phyloP scores from a whole-genome alignment of 2,113 vertebrate species.

The Murina feae region DNA sequence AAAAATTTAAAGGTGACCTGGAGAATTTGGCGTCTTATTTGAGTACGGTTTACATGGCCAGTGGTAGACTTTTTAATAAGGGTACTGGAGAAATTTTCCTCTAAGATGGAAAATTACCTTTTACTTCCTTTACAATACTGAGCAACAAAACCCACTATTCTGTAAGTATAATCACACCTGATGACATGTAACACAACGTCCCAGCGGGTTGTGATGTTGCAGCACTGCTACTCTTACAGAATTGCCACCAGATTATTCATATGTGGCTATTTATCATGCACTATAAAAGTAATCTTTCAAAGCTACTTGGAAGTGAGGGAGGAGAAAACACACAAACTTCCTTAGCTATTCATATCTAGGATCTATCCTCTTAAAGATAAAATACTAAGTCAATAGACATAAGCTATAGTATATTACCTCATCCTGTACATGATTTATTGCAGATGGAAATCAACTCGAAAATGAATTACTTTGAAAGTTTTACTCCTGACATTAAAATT shows the following conservation, averaged over 20 bases:
- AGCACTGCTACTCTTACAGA: slow-evolving; percentile 68
- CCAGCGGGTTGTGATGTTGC: slow-evolving; percentile 68
- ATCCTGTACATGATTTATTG: slow-evolving; percentile 88
- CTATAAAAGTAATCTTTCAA: slow-evolving; percentile 82
- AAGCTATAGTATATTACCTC: slow-evolving; percentile 86
- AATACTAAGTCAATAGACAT: slow-evolving; percentile 88
- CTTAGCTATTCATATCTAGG: slow-evolving; percentile 79
- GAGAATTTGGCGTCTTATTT: slow-evolving; percentile 11
- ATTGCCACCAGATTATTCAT: slow-evolving; percentile 76
- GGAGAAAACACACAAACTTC: slow-evolving; percentile 78
- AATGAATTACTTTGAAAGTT: slow-evolving; percentile 83
- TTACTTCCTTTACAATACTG: not conserved
- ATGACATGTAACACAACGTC: slow-evolving; percentile 33
- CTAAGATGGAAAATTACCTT: not conserved
- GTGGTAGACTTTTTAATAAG: not conserved
- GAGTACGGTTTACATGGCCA: not conserved
- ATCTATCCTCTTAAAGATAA: slow-evolving; percentile 76
- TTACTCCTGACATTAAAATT: slow-evolving; percentile 85
- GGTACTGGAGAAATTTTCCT: not conserved
- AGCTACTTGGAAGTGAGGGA: slow-evolving; percentile 79
- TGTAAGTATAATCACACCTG: not conserved
- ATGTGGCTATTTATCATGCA: slow-evolving; percentile 82
- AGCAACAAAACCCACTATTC: not conserved
- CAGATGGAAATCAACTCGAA: slow-evolving; percentile 88
- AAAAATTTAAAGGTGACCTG: not conserved